Base-by-base conservation (phyloP, 2,113 vertebrate species). In the Cinclus mexicanus region DNA sequence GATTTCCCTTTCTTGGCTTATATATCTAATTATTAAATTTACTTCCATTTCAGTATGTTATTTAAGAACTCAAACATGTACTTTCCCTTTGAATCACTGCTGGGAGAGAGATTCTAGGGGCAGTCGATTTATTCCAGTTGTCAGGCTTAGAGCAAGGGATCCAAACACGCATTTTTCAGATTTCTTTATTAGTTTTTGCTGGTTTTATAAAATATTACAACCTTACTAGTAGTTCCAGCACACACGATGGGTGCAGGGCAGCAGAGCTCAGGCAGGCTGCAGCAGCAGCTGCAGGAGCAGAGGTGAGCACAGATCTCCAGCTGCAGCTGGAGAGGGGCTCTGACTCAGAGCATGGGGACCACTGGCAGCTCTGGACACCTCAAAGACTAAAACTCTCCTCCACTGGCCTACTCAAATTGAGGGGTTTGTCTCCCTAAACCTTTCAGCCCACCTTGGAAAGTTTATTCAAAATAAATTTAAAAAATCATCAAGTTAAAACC, bases 151-250 rank as follows among this genome's bases (percentile, higher is more conserved):
- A 89, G 39, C 14, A 50, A 50, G 15, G 23, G 15, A n/a, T 31
- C 8, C n/a, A 57, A 69, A 64, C 8, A 31, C 0, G 6, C 8
- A 4, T 26, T 70, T 76, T 55, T 55, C 79, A 44, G 23, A 46
- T 69, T 69, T 65, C 46, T 56, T 26, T 35, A 1, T 12, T 21
- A 53, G 10, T 18, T 78, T 47, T 57, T 28, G 12, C 20, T 33
- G 23, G 1, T 46, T 74, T 87, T 71, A 63, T 68, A 17, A 35
- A 37, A 23, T 3, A 1, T 5, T 64, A 15, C 12, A 46, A 31
- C 0, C 15, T 33, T 10, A 10, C 23, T 2, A 29, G 9, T 4
- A 5, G 11, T n/a, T 29, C 3, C 4, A 9, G 65, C 35, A 67
- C 8, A 9, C 22, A 25, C 2, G 42, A 2, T 5, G 53, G 33